Conservation (phyloP, 2,113 vertebrate species). For the Eonycteris spelaea region DNA sequence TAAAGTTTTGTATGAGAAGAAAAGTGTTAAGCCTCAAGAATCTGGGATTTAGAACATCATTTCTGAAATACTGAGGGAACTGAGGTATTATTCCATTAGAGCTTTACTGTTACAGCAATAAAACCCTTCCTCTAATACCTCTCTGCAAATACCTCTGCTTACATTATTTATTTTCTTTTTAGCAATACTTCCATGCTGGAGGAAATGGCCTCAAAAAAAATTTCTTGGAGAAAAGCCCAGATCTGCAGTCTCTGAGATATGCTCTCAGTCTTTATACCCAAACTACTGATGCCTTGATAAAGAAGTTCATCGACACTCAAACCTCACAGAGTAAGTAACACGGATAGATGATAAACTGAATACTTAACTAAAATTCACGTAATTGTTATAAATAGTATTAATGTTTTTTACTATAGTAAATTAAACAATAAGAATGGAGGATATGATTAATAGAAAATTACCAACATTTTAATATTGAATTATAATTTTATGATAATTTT, state of each 20-base stretch:
- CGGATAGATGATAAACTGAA: neutral
- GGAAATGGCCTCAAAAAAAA: slow-evolving; percentile 98
- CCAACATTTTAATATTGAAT: neutral
- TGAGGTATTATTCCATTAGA: neutral
- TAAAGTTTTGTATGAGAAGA: neutral
- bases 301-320: slow-evolving; percentile 98
- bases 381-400: neutral
- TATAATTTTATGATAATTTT: neutral
- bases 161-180: slow-evolving; percentile 45
- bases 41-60: neutral
- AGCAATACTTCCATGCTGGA: slow-evolving; percentile 99
- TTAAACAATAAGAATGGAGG: neutral
- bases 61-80: neutral
- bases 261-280: slow-evolving; percentile 98
- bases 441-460: neutral
- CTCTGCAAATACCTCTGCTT: neutral
- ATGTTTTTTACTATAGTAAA: neutral
- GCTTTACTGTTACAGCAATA: neutral
- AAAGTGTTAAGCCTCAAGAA: neutral
- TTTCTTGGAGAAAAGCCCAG: slow-evolving; percentile 97
- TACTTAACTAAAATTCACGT: neutral
- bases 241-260: slow-evolving; percentile 95
- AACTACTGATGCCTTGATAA: slow-evolving; percentile 96
- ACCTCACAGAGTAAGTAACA: slow-evolving; percentile 92
- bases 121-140: neutral